Percentiles rank a stretch among this genome's conserved stretches.
Evolutionary conservation across 2,888 invertebrate species (phyloP).

Genomic region (Hoplodrina blanda): DNA sequence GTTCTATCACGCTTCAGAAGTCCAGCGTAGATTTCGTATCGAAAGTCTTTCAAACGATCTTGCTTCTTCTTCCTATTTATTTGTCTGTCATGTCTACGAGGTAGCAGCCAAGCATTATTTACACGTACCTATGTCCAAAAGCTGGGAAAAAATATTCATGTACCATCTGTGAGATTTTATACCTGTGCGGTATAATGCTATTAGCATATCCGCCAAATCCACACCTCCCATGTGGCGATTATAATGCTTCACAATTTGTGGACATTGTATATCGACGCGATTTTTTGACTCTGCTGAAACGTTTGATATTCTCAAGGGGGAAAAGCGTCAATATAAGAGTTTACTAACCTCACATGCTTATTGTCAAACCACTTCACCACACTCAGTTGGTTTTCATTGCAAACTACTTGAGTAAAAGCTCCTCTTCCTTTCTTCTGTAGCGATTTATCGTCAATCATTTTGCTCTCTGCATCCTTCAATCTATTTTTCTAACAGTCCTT

Average conservation of each 20-base stretch:
- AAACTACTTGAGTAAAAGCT: slow-evolving; percentile 31
- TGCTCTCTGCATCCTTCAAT: slow-evolving; percentile 37
- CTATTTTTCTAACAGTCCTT: slow-evolving; percentile 50
- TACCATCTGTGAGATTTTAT: slow-evolving; percentile 64
- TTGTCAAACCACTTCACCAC: slow-evolving; percentile 60
- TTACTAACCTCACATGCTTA: slow-evolving; percentile 53
- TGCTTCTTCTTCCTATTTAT: slow-evolving; percentile 42
- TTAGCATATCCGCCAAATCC: slow-evolving; percentile 61
- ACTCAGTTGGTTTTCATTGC: slow-evolving; percentile 44
- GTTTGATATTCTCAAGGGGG: slow-evolving; percentile 45
- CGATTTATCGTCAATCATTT: slow-evolving; percentile 35
- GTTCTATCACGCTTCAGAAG: slow-evolving; percentile 38
- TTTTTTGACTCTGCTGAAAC: slow-evolving; percentile 40
- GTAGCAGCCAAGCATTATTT: slow-evolving; percentile 55
- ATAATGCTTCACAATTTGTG: slow-evolving; percentile 36
- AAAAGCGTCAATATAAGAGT: slow-evolving; percentile 49
- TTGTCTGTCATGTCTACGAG: slow-evolving; percentile 40
- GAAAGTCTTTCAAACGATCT: slow-evolving; percentile 51
- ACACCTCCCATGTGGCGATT: slow-evolving; percentile 36
- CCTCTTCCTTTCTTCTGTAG: slow-evolving; percentile 45
- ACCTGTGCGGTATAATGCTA: slow-evolving; percentile 62
- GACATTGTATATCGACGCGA: slow-evolving; percentile 42
- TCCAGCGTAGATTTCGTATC: slow-evolving; percentile 49
- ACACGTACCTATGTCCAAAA: slow-evolving; percentile 55
- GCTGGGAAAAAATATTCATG: slow-evolving; percentile 54